phyloP scores from a whole-genome alignment of 2,113 vertebrate genomes.

The Hydrolagus affinis region DNA sequence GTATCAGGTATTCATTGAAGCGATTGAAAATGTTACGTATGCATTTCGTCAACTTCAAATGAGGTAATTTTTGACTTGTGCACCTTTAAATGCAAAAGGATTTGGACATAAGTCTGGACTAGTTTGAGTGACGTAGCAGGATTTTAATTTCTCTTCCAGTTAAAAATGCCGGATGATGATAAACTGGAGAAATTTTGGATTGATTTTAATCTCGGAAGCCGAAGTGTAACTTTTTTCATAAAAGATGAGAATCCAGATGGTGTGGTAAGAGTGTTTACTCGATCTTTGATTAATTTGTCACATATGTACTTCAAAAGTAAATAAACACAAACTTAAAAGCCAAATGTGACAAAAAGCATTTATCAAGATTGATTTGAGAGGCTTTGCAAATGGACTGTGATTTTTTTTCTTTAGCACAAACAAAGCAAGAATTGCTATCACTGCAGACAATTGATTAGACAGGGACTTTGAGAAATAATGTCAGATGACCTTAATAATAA shows the following conservation, averaged over 20 bases:
- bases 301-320: neutral
- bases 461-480: no score
- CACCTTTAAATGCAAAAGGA: neutral
- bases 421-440: slow-evolving; percentile 33
- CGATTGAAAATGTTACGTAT: no score
- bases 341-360: no score
- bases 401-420: slow-evolving; percentile 41
- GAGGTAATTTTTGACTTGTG: neutral
- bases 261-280: slow-evolving; percentile 54
- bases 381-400: no score
- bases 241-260: slow-evolving; percentile 56
- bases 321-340: no score
- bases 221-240: slow-evolving; percentile 76
- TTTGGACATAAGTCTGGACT: neutral
- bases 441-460: no score
- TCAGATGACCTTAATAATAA: no score
- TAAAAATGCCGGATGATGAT: slow-evolving; percentile 70
- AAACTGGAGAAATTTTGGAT: slow-evolving; percentile 83
- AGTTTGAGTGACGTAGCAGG: slow-evolving; percentile 16
- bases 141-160: slow-evolving; percentile 45
- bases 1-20: no score
- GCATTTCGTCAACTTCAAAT: neutral
- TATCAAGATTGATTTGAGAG: no score
- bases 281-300: neutral
- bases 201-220: slow-evolving; percentile 75